phyloP scores from a whole-genome alignment of 2,797 vertebrate species.

The Pampus argenteus region DNA sequence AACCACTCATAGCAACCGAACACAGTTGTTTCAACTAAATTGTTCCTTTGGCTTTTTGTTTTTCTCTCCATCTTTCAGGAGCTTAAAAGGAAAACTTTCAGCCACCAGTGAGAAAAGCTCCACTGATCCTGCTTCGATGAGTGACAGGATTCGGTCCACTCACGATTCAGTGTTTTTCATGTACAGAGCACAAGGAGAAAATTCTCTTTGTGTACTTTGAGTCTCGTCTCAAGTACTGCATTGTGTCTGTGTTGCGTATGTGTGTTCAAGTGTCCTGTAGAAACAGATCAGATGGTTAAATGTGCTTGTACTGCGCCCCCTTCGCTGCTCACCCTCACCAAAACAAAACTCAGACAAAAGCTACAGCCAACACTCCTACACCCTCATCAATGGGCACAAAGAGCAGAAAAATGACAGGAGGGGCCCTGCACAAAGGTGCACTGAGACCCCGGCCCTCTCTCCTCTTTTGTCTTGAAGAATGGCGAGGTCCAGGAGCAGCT shows the following conservation, averaged over 20 bases:
- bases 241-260: neutral
- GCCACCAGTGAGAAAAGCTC: too few relatives aligned
- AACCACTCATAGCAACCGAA: too few relatives aligned
- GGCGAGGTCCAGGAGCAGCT: conserved; percentile 81
- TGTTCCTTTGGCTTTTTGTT: too few relatives aligned
- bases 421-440: conserved; percentile 75
- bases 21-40: too few relatives aligned
- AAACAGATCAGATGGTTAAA: conserved; percentile 75
- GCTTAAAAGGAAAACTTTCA: too few relatives aligned
- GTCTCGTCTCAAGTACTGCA: neutral
- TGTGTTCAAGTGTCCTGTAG: conserved; percentile 4
- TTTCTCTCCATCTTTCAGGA: too few relatives aligned
- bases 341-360: conserved; percentile 78
- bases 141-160: too few relatives aligned
- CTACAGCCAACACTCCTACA: conserved; percentile 73
- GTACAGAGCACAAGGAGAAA: neutral
- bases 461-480: conserved; percentile 79
- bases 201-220: neutral
- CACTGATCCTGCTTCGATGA: too few relatives aligned
- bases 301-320: conserved; percentile 33
- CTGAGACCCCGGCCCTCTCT: conserved; percentile 59
- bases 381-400: conserved; percentile 75
- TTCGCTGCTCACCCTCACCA: conserved; percentile 39
- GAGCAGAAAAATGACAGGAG: conserved; percentile 61
- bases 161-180: too few relatives aligned